phyloP scores from a whole-genome alignment of 2,113 vertebrate genomes.

The Haemorhous mexicanus region DNA sequence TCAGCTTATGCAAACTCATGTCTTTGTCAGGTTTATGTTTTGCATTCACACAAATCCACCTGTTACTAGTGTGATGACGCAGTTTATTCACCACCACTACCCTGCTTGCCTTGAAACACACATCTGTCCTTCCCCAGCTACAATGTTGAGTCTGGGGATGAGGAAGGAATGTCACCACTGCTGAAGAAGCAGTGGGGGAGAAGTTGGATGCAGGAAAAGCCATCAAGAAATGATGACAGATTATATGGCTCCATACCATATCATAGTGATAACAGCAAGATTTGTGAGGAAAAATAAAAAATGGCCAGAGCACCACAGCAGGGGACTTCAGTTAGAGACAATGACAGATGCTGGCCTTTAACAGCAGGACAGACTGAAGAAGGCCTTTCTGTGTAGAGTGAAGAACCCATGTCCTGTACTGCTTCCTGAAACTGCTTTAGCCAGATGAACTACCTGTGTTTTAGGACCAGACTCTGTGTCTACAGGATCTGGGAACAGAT shows the following conservation, averaged over 20 bases:
- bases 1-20: neutral
- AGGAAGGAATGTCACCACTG: neutral
- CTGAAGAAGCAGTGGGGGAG: neutral
- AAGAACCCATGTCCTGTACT: neutral
- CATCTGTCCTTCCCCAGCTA: neutral
- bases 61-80: neutral
- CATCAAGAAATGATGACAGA: neutral
- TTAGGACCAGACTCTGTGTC: neutral
- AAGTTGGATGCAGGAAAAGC: neutral
- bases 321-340: neutral
- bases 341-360: neutral
- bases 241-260: rapidly evolving
- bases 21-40: neutral
- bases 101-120: neutral
- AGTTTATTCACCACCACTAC: neutral
- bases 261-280: rapidly evolving
- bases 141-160: rapidly evolving
- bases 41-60: neutral
- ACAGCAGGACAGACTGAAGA: neutral
- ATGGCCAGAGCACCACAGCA: neutral
- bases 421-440: neutral
- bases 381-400: neutral
- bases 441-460: neutral
- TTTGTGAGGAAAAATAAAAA: neutral
- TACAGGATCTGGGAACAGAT: rapidly evolving